Evolutionary conservation across 1,140 invertebrate genomes (phyloP).

Genomic region (Zaprionus ghesquierei): DNA sequence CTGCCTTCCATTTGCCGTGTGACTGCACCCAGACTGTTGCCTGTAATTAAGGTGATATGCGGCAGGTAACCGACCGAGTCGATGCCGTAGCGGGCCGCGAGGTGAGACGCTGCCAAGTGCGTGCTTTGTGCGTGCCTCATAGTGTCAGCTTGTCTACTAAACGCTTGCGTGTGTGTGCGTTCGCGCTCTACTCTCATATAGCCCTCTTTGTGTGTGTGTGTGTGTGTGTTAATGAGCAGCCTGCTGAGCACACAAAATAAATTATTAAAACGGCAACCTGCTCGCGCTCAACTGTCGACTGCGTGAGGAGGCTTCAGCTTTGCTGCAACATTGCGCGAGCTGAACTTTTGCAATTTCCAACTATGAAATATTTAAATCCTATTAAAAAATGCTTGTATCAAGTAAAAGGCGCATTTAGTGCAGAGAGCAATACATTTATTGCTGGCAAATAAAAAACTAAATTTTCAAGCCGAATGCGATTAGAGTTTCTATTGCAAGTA

Average conservation of each 20-base stretch:
- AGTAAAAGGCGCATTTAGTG: not conserved
- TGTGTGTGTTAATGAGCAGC: constrained; percentile 72
- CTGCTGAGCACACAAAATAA: constrained; percentile 70
- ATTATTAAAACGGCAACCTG: constrained; percentile 74
- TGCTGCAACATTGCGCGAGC: constrained; percentile 24
- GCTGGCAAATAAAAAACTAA: not conserved
- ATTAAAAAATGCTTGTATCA: not conserved
- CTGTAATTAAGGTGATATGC: constrained; percentile 81
- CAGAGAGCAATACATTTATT: not conserved
- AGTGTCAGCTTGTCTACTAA: constrained; percentile 20
- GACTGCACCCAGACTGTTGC: constrained; percentile 75
- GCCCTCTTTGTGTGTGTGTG: constrained; percentile 11
- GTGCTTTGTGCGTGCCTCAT: constrained; percentile 61
- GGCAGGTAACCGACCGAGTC: constrained; percentile 63
- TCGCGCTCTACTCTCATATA: not conserved
- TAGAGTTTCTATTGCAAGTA: not conserved
- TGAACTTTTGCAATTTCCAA: constrained; percentile 21
- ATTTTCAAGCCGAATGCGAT: not conserved
- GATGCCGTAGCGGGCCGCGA: constrained; percentile 12
- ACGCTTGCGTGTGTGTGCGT: constrained; percentile 2
- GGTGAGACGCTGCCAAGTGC: constrained; percentile 50
- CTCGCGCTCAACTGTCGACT: constrained; percentile 41
- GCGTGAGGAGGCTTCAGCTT: constrained; percentile 41
- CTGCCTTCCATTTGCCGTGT: constrained; percentile 75
- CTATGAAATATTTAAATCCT: constrained; percentile 8